Percentiles rank a stretch among this genome's conserved stretches.
Conservation (phyloP, 2,797 vertebrate species). For the Adelosebastes latens region DNA sequence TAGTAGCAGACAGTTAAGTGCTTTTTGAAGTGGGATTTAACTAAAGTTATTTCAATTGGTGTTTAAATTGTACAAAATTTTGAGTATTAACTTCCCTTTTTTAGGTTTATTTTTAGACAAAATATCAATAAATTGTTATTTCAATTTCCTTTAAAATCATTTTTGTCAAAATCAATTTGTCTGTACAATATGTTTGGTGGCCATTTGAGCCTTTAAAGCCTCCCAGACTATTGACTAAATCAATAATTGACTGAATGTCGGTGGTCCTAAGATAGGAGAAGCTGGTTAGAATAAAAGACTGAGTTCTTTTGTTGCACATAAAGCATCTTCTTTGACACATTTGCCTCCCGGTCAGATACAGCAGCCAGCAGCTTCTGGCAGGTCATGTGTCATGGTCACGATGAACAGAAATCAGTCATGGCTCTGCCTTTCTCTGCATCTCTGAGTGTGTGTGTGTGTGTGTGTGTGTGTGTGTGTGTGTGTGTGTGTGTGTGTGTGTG, state of each 20-base stretch:
- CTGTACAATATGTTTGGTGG: not conserved
- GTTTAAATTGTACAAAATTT: not conserved
- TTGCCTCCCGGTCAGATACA: slow-evolving; percentile 23
- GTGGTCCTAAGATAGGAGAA: not conserved
- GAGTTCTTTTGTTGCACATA: slow-evolving; percentile 25
- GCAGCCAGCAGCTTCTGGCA: slow-evolving; percentile 27
- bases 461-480: slow-evolving; percentile 8
- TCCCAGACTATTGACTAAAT: slow-evolving; percentile 4
- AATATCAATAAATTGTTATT: not conserved
- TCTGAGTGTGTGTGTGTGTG: slow-evolving; percentile 2
- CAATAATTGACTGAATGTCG: slow-evolving; percentile 14
- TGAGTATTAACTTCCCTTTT: not conserved
- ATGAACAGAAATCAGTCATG: slow-evolving; percentile 35
- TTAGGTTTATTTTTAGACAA: not conserved
- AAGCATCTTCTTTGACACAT: slow-evolving; percentile 32
- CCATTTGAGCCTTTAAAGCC: not conserved
- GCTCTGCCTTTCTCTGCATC: not conserved
- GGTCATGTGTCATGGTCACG: slow-evolving; percentile 43
- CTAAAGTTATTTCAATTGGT: not conserved
- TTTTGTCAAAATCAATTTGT: not conserved
- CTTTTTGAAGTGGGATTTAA: slow-evolving; percentile 33
- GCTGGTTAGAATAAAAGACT: not conserved
- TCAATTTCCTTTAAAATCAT: not conserved
- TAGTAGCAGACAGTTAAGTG: not conserved
- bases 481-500: slow-evolving; percentile 7